Evolutionary conservation across 2,113 vertebrate genomes (phyloP), one percentile per base, ranked within the genome.

Genomic region (Aramus guarauna): DNA sequence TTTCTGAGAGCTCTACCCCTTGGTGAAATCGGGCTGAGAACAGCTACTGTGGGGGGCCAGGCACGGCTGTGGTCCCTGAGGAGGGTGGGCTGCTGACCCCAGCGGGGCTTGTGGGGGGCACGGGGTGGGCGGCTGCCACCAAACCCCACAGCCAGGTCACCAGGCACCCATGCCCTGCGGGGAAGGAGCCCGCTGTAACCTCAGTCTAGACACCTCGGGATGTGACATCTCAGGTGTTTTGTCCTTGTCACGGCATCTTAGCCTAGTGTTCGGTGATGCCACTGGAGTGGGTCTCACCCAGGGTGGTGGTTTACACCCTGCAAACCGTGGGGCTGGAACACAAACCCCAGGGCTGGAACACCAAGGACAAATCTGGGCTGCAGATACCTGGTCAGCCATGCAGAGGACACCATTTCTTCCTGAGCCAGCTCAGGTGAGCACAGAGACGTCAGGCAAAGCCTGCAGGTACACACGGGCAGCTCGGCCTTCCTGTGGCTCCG

Each of bases 41-140:
- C 80, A 75, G 88, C 56, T 93, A n/a, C 53, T 91, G 85, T 83
- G 91, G 72, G 72, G 75, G 84, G 85, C 72, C 30, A 1, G 6
- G 47, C 91, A 75, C 0, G 9, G 88, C 62, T 67, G 67, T 0
- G 0, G 34, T 75, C 76, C 47, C 62, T 1, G 2, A 43, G 56
- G 80, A 89, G 36, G 36, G 27, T 11, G 29, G 34, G 66, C 69
- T 66, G 59, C 68, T 50, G 59, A 82, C 45, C 77, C 60, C 69
- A 45, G 45, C 0, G 1, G 60, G 45, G 87, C 37, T 68, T 3
- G 1, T 2, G 11, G 34, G 53, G 53, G 75, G 45, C 41, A 30
- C 0, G 2, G 11, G 23, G n/a, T 0, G 0, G 20, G 59, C 0
- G 0, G 29, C n/a, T 73, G 64, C 56, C 81, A 83, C 72, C 50